Percentiles rank a stretch among this genome's conserved stretches.
These are phyloP conservation scores for Cataglyphis altisquamis DNA, from an alignment of 2,888 invertebrate species.

Conservation along the genomic window DNA sequence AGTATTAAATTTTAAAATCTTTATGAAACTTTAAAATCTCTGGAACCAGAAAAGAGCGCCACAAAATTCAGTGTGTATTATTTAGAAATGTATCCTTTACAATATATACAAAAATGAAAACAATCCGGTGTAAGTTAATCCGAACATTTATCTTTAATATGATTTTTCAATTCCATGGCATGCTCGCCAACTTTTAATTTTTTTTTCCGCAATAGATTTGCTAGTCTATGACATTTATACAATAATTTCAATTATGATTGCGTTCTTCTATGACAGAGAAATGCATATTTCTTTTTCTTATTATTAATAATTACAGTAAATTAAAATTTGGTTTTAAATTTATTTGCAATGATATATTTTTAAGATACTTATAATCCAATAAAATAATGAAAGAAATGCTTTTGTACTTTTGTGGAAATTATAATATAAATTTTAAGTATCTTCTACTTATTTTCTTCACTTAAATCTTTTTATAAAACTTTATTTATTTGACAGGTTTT, in stretches of 20 bases:
- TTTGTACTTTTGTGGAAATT: background rate
- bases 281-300: background rate
- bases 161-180: background rate
- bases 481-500: slow-evolving; percentile 3
- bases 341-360: background rate
- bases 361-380: background rate
- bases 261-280: background rate
- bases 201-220: background rate
- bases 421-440: background rate
- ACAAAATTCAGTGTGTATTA: no score
- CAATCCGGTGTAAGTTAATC: no score
- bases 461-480: background rate
- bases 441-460: background rate
- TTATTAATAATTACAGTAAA: background rate
- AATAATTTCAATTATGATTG: slow-evolving; percentile 9
- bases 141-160: background rate
- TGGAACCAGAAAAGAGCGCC: no score
- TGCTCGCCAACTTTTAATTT: background rate
- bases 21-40: no score
- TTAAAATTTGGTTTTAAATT: background rate
- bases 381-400: background rate
- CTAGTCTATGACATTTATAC: slow-evolving; percentile 8
- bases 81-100: no score
- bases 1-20: no score
- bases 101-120: no score